Evolutionary conservation across 1,140 invertebrate genomes (phyloP).

Genomic region (Protaetia brevitarsis): DNA sequence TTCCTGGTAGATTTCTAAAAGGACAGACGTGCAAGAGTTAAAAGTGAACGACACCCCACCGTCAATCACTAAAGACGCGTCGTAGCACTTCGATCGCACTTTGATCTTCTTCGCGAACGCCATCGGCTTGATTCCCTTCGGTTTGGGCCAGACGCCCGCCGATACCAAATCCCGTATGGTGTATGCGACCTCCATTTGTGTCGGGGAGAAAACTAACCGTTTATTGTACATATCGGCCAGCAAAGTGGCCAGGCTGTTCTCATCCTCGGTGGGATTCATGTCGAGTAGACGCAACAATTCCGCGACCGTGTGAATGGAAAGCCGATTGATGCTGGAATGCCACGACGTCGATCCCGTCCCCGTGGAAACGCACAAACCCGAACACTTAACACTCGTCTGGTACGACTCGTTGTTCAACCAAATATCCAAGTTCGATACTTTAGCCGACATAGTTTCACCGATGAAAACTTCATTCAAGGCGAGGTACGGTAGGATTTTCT

Average conservation of each 20-base stretch:
- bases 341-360: conserved; percentile 98
- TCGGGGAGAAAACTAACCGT: conserved; percentile 73
- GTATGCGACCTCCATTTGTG: conserved; percentile 76
- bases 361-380: conserved; percentile 91
- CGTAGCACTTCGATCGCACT: conserved; percentile 86
- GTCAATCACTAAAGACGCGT: conserved; percentile 94
- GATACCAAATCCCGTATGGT: conserved; percentile 89
- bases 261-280: conserved; percentile 53
- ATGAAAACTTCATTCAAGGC: conserved; percentile 93
- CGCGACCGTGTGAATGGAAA: conserved; percentile 73
- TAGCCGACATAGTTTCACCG: conserved; percentile 90
- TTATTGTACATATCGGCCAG: conserved; percentile 80
- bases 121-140: conserved; percentile 64
- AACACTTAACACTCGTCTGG: conserved; percentile 88
- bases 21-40: conserved; percentile 87
- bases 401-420: conserved; percentile 68
- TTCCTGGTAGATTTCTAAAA: conserved; percentile 78
- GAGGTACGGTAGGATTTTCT: conserved; percentile 61
- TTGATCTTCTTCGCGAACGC: conserved; percentile 68
- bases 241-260: conserved; percentile 54
- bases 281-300: conserved; percentile 68
- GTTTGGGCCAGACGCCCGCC: conserved; percentile 70
- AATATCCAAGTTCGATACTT: conserved; percentile 88
- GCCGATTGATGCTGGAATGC: conserved; percentile 93
- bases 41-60: conserved; percentile 92